Evolutionary conservation across 2,888 invertebrate genomes (phyloP).

Genomic region (Altica lythri): DNA sequence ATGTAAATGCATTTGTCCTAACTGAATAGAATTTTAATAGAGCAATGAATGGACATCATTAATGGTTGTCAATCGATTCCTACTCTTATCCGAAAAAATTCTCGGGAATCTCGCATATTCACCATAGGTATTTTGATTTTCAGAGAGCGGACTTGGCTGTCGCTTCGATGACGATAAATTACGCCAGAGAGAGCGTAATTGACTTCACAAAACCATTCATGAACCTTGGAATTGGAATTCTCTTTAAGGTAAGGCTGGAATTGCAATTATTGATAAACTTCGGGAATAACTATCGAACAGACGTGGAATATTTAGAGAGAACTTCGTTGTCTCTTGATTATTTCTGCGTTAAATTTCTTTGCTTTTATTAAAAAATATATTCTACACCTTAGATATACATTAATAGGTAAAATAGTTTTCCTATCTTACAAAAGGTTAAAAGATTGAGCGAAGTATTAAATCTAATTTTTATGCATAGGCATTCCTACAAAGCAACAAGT

Average conservation of each 20-base stretch:
- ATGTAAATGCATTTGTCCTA: not conserved
- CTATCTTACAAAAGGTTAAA: no score
- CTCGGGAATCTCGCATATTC: slow-evolving; percentile 7
- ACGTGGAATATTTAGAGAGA: no score
- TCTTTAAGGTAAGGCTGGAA: slow-evolving; percentile 77
- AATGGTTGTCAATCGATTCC: not conserved
- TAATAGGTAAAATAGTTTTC: no score
- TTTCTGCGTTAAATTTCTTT: no score
- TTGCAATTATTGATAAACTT: slow-evolving; percentile 5
- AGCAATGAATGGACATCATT: slow-evolving; percentile 14
- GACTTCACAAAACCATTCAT: slow-evolving; percentile 99
- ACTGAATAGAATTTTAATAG: slow-evolving; percentile 2
- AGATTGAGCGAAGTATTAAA: no score
- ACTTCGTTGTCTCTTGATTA: no score
- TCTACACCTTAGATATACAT: no score
- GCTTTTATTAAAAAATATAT: no score
- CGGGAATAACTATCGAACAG: not conserved
- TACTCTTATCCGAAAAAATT: not conserved
- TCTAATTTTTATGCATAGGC: no score
- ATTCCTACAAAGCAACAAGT: no score
- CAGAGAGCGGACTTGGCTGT: slow-evolving; percentile 95
- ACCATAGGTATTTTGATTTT: slow-evolving; percentile 30
- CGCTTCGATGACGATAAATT: slow-evolving; percentile 97
- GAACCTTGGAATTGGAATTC: slow-evolving; percentile 95
- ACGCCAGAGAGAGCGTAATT: slow-evolving; percentile 91